Conservation (phyloP, 2,888 invertebrate species). For the Dusona sp. region DNA sequence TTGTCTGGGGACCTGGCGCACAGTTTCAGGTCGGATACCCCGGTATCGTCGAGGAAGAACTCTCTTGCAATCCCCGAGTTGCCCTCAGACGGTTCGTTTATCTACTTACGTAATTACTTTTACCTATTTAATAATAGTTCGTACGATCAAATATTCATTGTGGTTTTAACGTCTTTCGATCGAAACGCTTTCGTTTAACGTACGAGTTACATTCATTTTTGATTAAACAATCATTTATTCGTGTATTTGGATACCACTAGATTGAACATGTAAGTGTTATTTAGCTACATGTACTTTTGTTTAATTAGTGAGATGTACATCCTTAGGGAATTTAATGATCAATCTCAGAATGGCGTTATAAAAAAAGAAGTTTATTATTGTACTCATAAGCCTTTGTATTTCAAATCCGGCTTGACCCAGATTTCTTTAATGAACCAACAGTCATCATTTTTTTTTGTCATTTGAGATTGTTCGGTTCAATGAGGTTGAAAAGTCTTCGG, state of each 20-base stretch:
- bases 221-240: neutral
- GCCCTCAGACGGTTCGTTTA: constrained; percentile 79
- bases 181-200: neutral
- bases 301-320: neutral
- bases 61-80: constrained; percentile 79
- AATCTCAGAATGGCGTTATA: neutral
- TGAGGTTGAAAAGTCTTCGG: neutral
- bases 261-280: no score
- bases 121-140: neutral
- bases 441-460: neutral
- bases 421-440: neutral
- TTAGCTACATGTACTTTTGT: neutral
- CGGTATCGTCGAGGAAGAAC: constrained; percentile 77
- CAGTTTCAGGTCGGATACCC: constrained; percentile 77
- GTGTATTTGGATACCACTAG: neutral
- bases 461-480: neutral
- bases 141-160: neutral
- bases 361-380: neutral
- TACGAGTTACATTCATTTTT: neutral
- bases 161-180: neutral
- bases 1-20: constrained; percentile 80
- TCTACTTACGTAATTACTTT: neutral
- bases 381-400: neutral
- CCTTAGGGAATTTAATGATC: no score
- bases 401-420: neutral